Evolutionary conservation across 2,888 invertebrate species (phyloP).

Genomic region (Quadriops clusia): DNA sequence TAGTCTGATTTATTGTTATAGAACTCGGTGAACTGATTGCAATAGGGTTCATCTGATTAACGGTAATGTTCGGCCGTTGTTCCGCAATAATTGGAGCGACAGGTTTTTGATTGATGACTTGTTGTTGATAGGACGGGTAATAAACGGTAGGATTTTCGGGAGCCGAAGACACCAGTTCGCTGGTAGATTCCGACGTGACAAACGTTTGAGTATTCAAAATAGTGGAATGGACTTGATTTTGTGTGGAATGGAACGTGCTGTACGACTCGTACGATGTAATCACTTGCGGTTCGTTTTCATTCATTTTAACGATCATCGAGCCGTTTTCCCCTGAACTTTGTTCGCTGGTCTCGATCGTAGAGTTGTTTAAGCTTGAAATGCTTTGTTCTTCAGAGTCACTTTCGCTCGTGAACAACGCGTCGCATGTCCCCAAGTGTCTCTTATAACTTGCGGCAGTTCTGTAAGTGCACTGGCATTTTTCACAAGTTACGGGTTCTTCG

Average conservation of each 20-base stretch:
- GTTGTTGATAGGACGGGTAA: constrained; percentile 16
- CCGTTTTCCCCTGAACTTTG: constrained; percentile 4
- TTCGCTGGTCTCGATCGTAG: background rate
- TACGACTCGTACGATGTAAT: constrained; percentile 31
- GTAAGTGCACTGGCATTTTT: constrained; percentile 78
- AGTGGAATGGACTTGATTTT: constrained; percentile 32
- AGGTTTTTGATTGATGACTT: constrained; percentile 11
- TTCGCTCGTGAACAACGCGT: constrained; percentile 68
- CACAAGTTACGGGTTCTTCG: constrained; percentile 73
- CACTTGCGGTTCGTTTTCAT: constrained; percentile 25
- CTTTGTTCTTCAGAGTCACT: constrained; percentile 55
- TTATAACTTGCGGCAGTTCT: constrained; percentile 72
- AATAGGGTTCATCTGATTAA: background rate
- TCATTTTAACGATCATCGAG: constrained; percentile 13
- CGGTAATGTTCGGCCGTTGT: background rate
- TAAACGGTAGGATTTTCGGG: constrained; percentile 19
- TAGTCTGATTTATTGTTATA: constrained; percentile 9
- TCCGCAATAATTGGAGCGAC: background rate
- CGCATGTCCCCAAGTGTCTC: constrained; percentile 65
- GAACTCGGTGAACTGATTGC: constrained; percentile 8
- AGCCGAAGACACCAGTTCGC: constrained; percentile 23
- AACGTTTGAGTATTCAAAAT: constrained; percentile 31
- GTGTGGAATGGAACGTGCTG: constrained; percentile 19
- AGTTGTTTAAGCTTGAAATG: constrained; percentile 5
- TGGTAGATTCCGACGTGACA: constrained; percentile 26